These are phyloP conservation scores for Cerceris rybyensis DNA, from an alignment of 2,888 invertebrate species.

Conservation along the genomic window DNA sequence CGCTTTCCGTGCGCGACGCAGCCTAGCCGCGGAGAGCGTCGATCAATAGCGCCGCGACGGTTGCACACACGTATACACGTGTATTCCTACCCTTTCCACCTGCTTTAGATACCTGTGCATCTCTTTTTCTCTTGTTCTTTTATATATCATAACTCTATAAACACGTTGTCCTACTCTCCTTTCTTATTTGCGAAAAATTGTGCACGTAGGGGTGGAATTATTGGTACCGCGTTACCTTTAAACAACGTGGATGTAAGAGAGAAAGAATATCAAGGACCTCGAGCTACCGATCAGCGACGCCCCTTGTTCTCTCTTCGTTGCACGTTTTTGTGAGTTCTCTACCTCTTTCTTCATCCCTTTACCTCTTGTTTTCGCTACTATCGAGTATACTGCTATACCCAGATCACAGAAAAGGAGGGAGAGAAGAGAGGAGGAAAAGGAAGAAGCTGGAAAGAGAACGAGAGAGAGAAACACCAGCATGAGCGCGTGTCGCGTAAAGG, in stretches of 20 bases:
- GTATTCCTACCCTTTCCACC: conserved; percentile 19
- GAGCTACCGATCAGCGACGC: conserved; percentile 66
- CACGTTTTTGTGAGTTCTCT: conserved; percentile 2
- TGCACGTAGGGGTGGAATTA: conserved; percentile 68
- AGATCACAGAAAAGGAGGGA: conserved; percentile 22
- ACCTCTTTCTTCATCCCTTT: conserved; percentile 1
- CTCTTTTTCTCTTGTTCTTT: conserved; percentile 33
- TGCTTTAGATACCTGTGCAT: conserved; percentile 15
- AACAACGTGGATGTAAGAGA: conserved; percentile 28
- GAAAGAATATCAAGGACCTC: conserved; percentile 52
- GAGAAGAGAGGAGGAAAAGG: conserved; percentile 3
- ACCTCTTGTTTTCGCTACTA: conserved; percentile 17
- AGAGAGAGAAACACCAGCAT: conserved; percentile 9
- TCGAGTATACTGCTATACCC: conserved; percentile 32
- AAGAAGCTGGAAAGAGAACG: conserved; percentile 1
- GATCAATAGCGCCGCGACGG: conserved; percentile 79
- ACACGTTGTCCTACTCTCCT: conserved; percentile 31
- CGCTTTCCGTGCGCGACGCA: conserved; percentile 78
- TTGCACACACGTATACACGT: conserved; percentile 34
- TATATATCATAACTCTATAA: conserved; percentile 42
- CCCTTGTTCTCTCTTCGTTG: conserved; percentile 20
- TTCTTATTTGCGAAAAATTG: conserved; percentile 10
- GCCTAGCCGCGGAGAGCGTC: conserved; percentile 70
- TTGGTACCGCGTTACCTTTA: conserved; percentile 62
- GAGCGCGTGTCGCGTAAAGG: conserved; percentile 47